Evolutionary conservation across 1,140 invertebrate species (phyloP), one percentile per base, ranked within the genome.

Genomic region (Vanessa atalanta): DNA sequence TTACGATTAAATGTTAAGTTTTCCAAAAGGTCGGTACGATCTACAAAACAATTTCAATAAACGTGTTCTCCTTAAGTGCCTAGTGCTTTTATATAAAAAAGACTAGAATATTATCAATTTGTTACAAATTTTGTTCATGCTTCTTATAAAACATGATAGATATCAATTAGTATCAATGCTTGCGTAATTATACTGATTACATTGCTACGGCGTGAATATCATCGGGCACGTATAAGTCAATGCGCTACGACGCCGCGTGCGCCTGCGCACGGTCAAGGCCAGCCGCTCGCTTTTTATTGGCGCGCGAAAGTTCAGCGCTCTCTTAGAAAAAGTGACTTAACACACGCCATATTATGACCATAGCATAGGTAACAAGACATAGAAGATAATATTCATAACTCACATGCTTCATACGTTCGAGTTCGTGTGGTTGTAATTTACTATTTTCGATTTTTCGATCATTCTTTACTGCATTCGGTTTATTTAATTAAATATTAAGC

Each of bases 271-370:
- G 82, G 84, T 86, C 84, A 86, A 86, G 84, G 84, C 83, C 81
- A 84, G 68, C 72, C 75, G 83, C 71, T 76, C 80, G 81, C 78
- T 83, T 86, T 83, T 86, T 86, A 83, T 82, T 74, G 71, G 70
- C 78, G 79, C 79, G 81, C 81, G 72, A 86, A 84, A 86, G 84
- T 86, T 86, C 84, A 86, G 70, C 81, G 84, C 72, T 80, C 84
- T 78, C 83, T 64, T 71, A 74, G 71, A 73, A 78, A 73, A 79
- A 78, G 72, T 79, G 73, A 80, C 79, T 80, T 76, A 78, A 78
- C 72, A 73, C 69, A 68, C 64, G 63, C 64, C 48, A 53, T 37
- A 66, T 67, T 71, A 68, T 64, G 48, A 64, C 60, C 61, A 47
- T 65, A 68, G 23, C 26, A 43, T 50, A 60, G 53, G 47, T 72